Base-by-base conservation (phyloP, 2,113 vertebrate genomes). In the Aspiorhynchus laticeps region DNA sequence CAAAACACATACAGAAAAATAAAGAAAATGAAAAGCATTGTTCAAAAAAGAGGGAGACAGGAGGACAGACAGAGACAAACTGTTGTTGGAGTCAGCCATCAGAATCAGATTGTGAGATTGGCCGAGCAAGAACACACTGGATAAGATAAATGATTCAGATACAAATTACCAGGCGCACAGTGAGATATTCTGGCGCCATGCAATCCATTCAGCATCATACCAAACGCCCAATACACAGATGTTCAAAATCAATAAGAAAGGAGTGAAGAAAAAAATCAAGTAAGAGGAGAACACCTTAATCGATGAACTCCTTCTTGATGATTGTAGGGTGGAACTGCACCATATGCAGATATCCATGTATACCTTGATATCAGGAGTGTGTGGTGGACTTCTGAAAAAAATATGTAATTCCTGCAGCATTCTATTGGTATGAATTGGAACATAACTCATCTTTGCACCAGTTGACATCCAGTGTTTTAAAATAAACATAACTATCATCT, bases 301-400 rank as follows among this genome's bases (percentile, higher is more conserved):
- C 94, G 78, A 95, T 95, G 91, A 56, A 80, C 86, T 75, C 77
- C 81, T 90, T 92, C 91, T 93, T 93, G 92, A 93, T 91, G 89
- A 90, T 90, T 87, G 86, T 87, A 85, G 90, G 90, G 89, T 24
- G 41, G 21, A 87, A 65, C 21, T n/a, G 31, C 41, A 56, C 12
- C 46, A 24, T 65, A 26, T 33, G 71, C 41, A 65, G 38, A 74
- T 73, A 28, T 85, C 19, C 73, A 31, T 24, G 17, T 41, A 73
- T 33, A 69, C 73, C 2, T 78, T 65, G n/a, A 59, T 43, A 67
- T 78, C 4, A 73, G 33, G 17, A 4, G 67, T 73, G 21, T 73
- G 69, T 41, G 15, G 31, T 71, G 69, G 69, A 73, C 21, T 73
- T 78, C 46, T 78, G 75, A 77, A 51, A 53, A 14, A 21, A 41